Evolutionary conservation across 2,113 vertebrate genomes (phyloP), one percentile per base, ranked within the genome.

Genomic region (Panurus biarmicus): DNA sequence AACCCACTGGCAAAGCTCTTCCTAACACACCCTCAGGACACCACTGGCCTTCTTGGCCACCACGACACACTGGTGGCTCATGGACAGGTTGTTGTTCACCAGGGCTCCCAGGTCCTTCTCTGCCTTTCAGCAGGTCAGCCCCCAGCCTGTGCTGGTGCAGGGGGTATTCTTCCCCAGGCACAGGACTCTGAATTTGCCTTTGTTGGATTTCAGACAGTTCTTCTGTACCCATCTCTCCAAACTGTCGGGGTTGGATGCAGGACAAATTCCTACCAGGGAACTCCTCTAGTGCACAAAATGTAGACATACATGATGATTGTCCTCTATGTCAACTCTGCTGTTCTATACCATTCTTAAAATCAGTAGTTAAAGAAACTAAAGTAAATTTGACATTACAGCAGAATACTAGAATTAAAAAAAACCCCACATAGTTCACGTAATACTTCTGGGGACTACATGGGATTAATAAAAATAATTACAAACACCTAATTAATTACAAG

Each of bases 21-120:
- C 58, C 67, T 29, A 51, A 51, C 0, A 0, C 3, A 45, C 3
- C 12, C 33, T 1, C 12, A 28, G 22, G 36, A 57, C 5, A 28
- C 18, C 58, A 20, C 2, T 24, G 36, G 11, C 35, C 24, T n/a
- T 25, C 29, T 62, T 31, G 35, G 22, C 5, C 58, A 33, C 31
- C 14, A 36, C 36, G 2, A 15, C 66, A 48, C 16, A 26, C 31
- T 72, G 25, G 35, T 14, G 74, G 35, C 17, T 48, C 35, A 57
- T 3, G 26, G 26, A 50, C 14, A 57, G 36, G 3, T 65, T 65
- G 24, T 1, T 38, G 18, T 28, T 18, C 18, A 65, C 22, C 42
- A 72, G 18, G 26, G 31, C 11, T 2, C 12, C 11, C 16, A 40
- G 15, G 16, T 36, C 25, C 14, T 64, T 42, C 42, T 72, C 29